Conservation (phyloP, 2,797 vertebrate species). For the Merluccius polli region DNA sequence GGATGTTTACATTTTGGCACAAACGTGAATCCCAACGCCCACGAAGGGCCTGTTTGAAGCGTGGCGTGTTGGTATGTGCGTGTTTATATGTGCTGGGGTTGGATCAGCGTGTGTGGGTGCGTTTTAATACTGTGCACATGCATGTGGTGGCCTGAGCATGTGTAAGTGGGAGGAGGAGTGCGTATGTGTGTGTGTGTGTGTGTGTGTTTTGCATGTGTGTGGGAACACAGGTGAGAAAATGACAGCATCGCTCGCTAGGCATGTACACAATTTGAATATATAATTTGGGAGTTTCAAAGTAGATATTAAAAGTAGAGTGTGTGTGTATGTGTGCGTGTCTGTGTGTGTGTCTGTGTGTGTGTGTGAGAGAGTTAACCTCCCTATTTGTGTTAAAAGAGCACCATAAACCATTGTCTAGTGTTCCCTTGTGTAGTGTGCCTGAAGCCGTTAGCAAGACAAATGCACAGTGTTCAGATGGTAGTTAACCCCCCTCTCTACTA, state of each 20-base stretch:
- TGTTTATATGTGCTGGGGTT: constrained; percentile 24
- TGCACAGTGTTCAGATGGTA: not conserved
- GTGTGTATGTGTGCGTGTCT: no score
- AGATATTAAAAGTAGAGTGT: no score
- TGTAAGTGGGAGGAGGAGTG: not conserved
- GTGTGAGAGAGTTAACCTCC: no score
- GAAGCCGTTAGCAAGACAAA: not conserved
- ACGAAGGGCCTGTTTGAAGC: constrained; percentile 33
- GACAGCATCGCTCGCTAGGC: no score
- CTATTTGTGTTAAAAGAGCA: no score
- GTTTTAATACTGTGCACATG: not conserved
- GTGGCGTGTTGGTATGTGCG: constrained; percentile 26
- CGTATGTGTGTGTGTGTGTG: not conserved
- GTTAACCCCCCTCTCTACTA: not conserved
- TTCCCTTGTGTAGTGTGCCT: not conserved
- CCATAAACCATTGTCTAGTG: not conserved
- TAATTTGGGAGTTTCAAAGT: no score
- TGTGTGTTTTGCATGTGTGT: not conserved
- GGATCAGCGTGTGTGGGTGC: constrained; percentile 23
- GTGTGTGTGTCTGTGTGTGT: not conserved
- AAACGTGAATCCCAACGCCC: constrained; percentile 33
- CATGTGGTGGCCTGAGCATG: not conserved
- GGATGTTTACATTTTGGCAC: constrained; percentile 21
- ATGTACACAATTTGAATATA: no score
- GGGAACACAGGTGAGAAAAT: no score